Evolutionary conservation across 2,797 vertebrate species (phyloP), one percentile per base, ranked within the genome.

Genomic region (Cetoscarus ocellatus): DNA sequence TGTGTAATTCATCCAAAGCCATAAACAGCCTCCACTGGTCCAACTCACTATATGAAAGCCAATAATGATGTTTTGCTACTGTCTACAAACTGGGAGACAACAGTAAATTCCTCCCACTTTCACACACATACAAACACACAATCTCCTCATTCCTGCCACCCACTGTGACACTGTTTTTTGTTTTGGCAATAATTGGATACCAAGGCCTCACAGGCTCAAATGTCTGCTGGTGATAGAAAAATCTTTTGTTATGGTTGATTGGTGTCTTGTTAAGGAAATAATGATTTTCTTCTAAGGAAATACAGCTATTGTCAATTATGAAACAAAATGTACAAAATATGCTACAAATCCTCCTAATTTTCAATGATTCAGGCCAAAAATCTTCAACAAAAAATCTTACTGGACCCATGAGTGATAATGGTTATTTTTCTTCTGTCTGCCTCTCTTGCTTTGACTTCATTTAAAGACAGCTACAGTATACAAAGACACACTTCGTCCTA

Each of bases 171-270:
- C 49, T 17, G 39, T 47, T 62, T 62, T 50, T 50, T 18, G 19
- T 50, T 75, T 54, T 47, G 14, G 34, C 54, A 72, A 53, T 76
- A 76, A 79, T 70, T 69, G 58, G 70, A 71, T 63, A 72, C 64
- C 59, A 68, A 56, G 73, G 48, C 8, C 67, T 44, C 17, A 66
- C 36, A 18, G 47, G 39, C 14, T 18, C 19, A 68, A 72, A 43
- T 64, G 50, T 79, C 66, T 64, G 48, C 50, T 50, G 45, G 19
- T 62, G 54, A 67, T 9, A 13, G 35, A 18, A 27, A 39, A 47
- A 42, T 56, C 6, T 55, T 64, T 59, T 45, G 10, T 73, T 58
- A 7, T 44, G 52, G 64, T 8, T 54, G 42, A 61, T 59, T 57
- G 8, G n/a, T 53, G 18, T 57, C 18, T 45, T 14, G 55, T 48